Evolutionary conservation across 2,888 invertebrate species (phyloP).

Genomic region (Hylaea fasciaria): DNA sequence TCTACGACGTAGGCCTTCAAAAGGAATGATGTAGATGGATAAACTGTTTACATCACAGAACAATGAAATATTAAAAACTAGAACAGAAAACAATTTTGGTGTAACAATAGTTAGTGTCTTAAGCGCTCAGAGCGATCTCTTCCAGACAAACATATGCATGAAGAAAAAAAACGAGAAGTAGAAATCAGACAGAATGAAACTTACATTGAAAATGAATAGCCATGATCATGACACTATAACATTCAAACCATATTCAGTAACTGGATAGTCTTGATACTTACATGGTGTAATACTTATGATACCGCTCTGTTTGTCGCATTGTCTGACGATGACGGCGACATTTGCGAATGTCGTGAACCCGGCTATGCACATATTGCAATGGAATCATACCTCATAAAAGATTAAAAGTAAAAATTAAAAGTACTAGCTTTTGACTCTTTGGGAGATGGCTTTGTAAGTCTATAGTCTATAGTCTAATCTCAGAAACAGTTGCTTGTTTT

Average conservation of each 20-base stretch:
- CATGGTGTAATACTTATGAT: conserved; percentile 14
- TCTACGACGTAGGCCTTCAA: too few relatives aligned
- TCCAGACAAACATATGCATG: too few relatives aligned
- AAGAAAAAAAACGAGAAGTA: background rate
- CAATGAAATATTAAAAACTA: too few relatives aligned
- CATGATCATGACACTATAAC: conserved; percentile 7
- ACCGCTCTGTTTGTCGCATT: conserved; percentile 3
- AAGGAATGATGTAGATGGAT: too few relatives aligned
- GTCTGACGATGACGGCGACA: conserved; percentile 21
- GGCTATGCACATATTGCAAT: conserved; percentile 9
- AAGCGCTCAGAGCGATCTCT: too few relatives aligned
- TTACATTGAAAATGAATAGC: conserved; percentile 4
- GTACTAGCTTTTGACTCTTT: background rate
- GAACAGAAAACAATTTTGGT: too few relatives aligned
- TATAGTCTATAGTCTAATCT: too few relatives aligned
- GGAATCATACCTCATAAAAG: conserved; percentile 12
- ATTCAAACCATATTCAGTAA: conserved; percentile 14
- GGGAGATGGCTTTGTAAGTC: too few relatives aligned
- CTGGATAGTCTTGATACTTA: conserved; percentile 2
- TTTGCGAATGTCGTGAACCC: conserved; percentile 32
- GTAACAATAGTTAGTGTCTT: too few relatives aligned
- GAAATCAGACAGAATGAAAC: background rate
- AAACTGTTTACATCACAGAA: too few relatives aligned
- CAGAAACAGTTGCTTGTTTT: too few relatives aligned
- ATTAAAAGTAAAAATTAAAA: background rate